Conservation (phyloP, 2,888 invertebrate species). For the Thymelicus acteon region DNA sequence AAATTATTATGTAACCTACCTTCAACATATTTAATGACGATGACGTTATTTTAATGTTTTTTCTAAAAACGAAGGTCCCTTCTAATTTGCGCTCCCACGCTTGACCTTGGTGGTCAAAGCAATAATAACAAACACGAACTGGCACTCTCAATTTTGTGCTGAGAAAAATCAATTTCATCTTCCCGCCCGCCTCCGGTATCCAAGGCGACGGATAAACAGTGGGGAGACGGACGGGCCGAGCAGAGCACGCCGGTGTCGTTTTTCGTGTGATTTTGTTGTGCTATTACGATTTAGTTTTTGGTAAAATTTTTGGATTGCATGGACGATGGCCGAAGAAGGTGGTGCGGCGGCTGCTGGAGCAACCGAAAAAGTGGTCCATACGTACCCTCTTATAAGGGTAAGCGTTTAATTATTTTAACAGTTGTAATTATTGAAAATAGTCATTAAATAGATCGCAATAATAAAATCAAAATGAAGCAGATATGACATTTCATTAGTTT, state of each 20-base stretch:
- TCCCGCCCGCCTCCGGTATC: constrained; percentile 76
- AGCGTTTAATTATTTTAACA: constrained; percentile 46
- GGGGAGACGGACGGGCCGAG: constrained; percentile 64
- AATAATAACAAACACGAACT: constrained; percentile 39
- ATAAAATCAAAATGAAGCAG: too few species aligned
- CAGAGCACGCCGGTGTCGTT: constrained; percentile 52
- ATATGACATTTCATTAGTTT: too few species aligned
- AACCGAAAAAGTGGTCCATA: constrained; percentile 89
- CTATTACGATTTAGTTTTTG: constrained; percentile 43
- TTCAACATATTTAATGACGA: too few species aligned
- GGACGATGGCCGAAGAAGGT: constrained; percentile 71
- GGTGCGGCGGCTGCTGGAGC: constrained; percentile 63
- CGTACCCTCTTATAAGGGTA: constrained; percentile 93
- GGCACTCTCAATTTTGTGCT: constrained; percentile 39
- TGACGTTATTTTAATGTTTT: constrained; percentile 27
- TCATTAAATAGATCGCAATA: too few species aligned
- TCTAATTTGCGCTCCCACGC: constrained; percentile 39
- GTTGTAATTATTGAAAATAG: too few species aligned
- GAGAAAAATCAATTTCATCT: constrained; percentile 81
- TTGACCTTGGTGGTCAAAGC: constrained; percentile 39
- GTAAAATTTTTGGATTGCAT: constrained; percentile 42
- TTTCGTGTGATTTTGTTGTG: constrained; percentile 46
- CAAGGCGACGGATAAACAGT: constrained; percentile 82
- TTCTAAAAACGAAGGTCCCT: constrained; percentile 30
- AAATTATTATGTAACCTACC: too few species aligned